Percentiles rank a stretch among this genome's conserved stretches.
These are phyloP conservation scores for Paramormyrops hopkinsi DNA, from an alignment of 2,797 vertebrate species.

Conservation along the genomic window DNA sequence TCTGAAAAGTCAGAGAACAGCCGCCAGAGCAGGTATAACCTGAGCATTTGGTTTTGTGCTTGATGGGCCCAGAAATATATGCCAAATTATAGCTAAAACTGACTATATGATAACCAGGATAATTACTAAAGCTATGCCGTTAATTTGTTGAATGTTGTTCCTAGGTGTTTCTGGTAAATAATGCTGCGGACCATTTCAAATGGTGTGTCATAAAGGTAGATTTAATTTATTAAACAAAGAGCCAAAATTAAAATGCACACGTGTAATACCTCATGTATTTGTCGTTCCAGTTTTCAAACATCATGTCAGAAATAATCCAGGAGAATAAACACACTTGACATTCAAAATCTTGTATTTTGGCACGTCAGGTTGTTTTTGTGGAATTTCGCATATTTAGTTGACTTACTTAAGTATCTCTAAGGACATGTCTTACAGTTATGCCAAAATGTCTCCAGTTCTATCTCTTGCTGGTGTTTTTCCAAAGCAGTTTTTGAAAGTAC, in stretches of 20 bases:
- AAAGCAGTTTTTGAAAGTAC: not conserved
- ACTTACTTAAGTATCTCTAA: not conserved
- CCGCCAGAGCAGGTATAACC: not conserved
- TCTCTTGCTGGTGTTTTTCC: not conserved
- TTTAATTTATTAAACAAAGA: not conserved
- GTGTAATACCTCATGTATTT: not conserved
- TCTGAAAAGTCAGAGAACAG: slow-evolving; percentile 12
- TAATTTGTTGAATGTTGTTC: not conserved
- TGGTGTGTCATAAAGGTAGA: not conserved
- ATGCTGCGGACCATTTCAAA: not conserved
- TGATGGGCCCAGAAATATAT: not conserved
- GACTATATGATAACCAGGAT: not conserved
- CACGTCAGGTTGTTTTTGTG: not conserved
- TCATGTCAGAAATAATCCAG: not conserved
- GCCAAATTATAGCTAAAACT: not conserved
- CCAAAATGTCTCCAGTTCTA: not conserved
- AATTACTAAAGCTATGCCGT: not conserved
- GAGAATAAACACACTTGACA: not conserved
- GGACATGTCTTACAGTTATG: not conserved
- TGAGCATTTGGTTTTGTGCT: not conserved
- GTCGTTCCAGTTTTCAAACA: not conserved
- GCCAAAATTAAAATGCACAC: not conserved
- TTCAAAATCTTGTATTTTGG: not conserved
- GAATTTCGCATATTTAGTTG: not conserved
- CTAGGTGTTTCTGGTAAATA: not conserved